These are phyloP conservation scores for Xyrauchen texanus DNA, from an alignment of 2,113 vertebrate species.

Conservation along the genomic window DNA sequence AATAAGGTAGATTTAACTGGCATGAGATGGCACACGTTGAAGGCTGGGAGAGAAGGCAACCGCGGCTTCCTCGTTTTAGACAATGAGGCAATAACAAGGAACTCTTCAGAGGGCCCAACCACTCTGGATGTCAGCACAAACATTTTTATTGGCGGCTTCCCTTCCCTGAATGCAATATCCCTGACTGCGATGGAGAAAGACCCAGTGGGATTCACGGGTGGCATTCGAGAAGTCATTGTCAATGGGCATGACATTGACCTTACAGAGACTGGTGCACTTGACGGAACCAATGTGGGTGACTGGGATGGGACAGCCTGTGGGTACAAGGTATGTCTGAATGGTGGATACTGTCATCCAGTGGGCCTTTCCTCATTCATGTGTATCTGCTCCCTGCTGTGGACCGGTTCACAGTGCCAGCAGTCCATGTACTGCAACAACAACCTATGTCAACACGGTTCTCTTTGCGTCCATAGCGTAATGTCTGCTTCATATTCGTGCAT, in stretches of 20 bases:
- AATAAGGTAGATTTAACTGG: constrained; percentile 63
- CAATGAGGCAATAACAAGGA: constrained; percentile 64
- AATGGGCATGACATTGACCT: constrained; percentile 79
- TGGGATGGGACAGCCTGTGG: constrained; percentile 84
- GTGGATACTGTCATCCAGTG: constrained; percentile 68
- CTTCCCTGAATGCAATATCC: constrained; percentile 73
- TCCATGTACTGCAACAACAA: constrained; percentile 71
- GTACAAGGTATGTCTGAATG: constrained; percentile 79
- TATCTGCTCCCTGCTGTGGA: constrained; percentile 73
- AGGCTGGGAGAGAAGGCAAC: constrained; percentile 75
- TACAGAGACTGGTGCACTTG: constrained; percentile 72
- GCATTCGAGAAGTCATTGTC: constrained; percentile 76
- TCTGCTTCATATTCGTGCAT: constrained; percentile 73
- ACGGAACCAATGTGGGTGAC: constrained; percentile 82
- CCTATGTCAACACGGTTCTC: constrained; percentile 72
- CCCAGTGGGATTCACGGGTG: constrained; percentile 77
- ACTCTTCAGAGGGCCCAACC: constrained; percentile 70
- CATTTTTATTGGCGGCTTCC: constrained; percentile 82
- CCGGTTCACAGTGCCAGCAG: constrained; percentile 73
- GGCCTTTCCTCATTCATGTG: constrained; percentile 71
- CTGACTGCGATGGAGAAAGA: constrained; percentile 72
- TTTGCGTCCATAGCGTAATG: constrained; percentile 67
- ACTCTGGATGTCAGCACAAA: constrained; percentile 75
- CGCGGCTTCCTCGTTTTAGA: constrained; percentile 79
- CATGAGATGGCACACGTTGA: constrained; percentile 76